Evolutionary conservation across 2,797 vertebrate species (phyloP), one percentile per base, ranked within the genome.

Genomic region (Triplophysa bombifrons): DNA sequence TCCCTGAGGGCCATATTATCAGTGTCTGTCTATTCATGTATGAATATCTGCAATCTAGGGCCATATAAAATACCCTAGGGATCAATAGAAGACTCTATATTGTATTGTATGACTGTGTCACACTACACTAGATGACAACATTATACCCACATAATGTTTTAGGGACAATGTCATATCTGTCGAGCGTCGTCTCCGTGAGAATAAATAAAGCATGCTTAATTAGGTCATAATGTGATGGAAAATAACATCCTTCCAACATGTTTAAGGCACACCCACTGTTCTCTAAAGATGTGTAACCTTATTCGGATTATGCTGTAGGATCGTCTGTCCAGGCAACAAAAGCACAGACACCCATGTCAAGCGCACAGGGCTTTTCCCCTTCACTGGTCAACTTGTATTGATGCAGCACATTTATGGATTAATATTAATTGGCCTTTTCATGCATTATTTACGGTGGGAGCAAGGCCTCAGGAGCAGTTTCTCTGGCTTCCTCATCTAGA

Each of bases 391-490:
- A 72, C 69, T 56, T 75, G 25, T 70, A 82, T 58, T 80, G 82
- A 80, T 76, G 71, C 74, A 74, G 80, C 66, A 74, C 72, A 80
- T 82, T 83, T 13, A 72, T 41, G 58, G 64, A 78, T 85, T 78
- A 80, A 80, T 65, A 64, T 80, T 80, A 80, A 83, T 80, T 77
- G 74, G 67, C 72, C 12, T 73, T 60, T 67, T 81, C 64, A 72
- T 58, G 25, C 58, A 76, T 75, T 83, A 80, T 77, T 71, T 46
- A 74, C 5, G 30, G 56, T 55, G 83, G 76, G 58, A 68, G 82
- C 55, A 22, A 61, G 77, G 50, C 56, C 72, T 72, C 11, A 16
- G 71, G 27, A 72, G 44, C n/a, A 20, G 7, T 75, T 68, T 82
- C 73, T 76, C 68, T 80, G 53, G 55, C 72, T 80, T 68, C 69